Evolutionary conservation across 2,797 vertebrate species (phyloP), one percentile per base, ranked within the genome.

Genomic region (Chaetophractus vellerosus): DNA sequence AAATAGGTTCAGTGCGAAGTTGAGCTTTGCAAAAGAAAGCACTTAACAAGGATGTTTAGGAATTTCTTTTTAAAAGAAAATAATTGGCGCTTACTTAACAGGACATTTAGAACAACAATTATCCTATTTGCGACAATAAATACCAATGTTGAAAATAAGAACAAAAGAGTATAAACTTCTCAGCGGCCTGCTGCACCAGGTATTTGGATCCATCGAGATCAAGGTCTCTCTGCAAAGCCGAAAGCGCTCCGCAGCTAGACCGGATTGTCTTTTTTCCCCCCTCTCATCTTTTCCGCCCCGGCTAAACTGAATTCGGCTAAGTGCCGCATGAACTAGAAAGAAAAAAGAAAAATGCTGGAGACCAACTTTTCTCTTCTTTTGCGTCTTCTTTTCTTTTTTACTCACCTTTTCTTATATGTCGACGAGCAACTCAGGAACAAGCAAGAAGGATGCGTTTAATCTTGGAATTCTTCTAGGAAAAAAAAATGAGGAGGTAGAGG

Each of bases 351-450:
- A 74, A 74, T 0, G 6, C 76, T 92, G 74, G 28, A 96, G 59
- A 90, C 8, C 71, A 97, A 97, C 93, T 97, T 97, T 97, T 97
- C 84, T 88, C 19, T 41, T 72, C 84, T 84, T 94, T 93, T 86
- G 26, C 16, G 36, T 68, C 89, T 95, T 93, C 26, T 91, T 76
- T 80, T 84, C 36, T 91, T 84, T 96, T 85, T 98, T 97, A 98
- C 98, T 98, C 98, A 98, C 98, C 98, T 98, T 92, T 97, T 97
- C 93, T 98, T 96, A 97, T 69, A 97, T 79, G 98, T 98, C 97
- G 97, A 98, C 97, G 98, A 98, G 97, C 94, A 98, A 98, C 98
- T 98, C 98, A 98, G 98, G 98, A 98, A 98, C 97, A 97, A 98
- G 98, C 97, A 98, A 97, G 96, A 94, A 96, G 95, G 84, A 96